phyloP scores from a whole-genome alignment of 2,113 vertebrate species.

The Gracilinanus agilis region DNA sequence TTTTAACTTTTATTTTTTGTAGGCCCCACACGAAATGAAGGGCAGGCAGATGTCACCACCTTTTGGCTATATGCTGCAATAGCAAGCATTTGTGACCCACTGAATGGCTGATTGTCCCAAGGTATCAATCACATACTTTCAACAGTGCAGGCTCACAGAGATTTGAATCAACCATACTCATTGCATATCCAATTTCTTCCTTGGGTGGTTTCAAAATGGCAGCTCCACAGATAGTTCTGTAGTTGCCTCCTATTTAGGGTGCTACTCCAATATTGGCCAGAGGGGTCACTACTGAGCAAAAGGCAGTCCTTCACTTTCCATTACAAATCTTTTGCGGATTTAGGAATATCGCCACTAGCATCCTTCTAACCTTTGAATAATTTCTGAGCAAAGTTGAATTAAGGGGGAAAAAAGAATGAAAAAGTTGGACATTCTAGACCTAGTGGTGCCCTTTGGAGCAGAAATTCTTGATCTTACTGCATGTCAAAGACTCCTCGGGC shows the following conservation, averaged over 20 bases:
- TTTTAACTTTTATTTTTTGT: background rate
- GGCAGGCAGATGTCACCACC: background rate
- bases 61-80: slow-evolving; percentile 25
- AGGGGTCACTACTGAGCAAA: slow-evolving; percentile 14
- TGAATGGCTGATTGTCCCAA: background rate
- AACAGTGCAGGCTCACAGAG: background rate
- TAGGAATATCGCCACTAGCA: background rate
- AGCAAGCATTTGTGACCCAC: slow-evolving; percentile 19
- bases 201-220: slow-evolving; percentile 58
- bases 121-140: background rate
- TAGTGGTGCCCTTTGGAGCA: no score
- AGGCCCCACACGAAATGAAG: background rate
- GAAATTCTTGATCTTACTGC: no score
- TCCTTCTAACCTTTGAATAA: background rate
- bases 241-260: background rate
- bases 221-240: background rate
- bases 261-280: slow-evolving; percentile 12
- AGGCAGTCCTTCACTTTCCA: background rate
- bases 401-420: slow-evolving; percentile 12
- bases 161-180: slow-evolving; percentile 15
- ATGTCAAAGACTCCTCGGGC: no score
- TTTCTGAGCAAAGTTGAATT: background rate
- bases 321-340: background rate
- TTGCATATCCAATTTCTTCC: background rate
- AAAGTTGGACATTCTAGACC: background rate